Conservation (phyloP, 2,113 vertebrate genomes). For the Aegithalos caudatus region DNA sequence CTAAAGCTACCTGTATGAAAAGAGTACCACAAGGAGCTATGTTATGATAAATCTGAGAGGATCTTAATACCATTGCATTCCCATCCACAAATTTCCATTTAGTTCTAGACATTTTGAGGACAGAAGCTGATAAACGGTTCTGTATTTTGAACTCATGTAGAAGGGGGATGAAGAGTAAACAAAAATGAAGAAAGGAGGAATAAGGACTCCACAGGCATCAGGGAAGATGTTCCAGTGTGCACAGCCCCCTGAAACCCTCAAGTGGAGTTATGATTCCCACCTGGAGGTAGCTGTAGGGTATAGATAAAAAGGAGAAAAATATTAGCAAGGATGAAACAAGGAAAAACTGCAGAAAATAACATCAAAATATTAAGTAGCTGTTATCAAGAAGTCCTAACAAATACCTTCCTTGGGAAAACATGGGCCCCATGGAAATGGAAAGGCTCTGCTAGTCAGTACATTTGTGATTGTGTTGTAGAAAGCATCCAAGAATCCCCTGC, state of each 20-base stretch:
- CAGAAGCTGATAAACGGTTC: background rate
- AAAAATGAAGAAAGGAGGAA: background rate
- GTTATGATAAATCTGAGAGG: background rate
- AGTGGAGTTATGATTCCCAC: background rate
- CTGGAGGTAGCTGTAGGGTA: background rate
- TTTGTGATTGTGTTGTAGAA: background rate
- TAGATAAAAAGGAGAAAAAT: background rate
- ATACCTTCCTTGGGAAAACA: background rate
- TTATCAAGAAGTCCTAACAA: background rate
- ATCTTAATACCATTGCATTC: background rate
- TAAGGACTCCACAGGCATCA: background rate
- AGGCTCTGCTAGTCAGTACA: background rate
- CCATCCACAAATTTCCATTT: background rate
- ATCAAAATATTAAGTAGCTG: background rate
- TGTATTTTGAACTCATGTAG: background rate
- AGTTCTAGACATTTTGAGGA: background rate
- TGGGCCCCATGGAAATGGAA: background rate
- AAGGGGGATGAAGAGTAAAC: background rate
- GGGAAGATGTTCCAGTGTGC: background rate
- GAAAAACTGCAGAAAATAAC: background rate
- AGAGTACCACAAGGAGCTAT: background rate
- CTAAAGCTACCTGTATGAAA: background rate
- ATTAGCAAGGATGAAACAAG: background rate
- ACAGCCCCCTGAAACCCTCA: background rate
- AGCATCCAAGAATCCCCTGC: background rate